Percentiles rank a stretch among this genome's conserved stretches.
Evolutionary conservation across 2,888 invertebrate genomes (phyloP).

Genomic region (Rhogogaster chlorosoma): DNA sequence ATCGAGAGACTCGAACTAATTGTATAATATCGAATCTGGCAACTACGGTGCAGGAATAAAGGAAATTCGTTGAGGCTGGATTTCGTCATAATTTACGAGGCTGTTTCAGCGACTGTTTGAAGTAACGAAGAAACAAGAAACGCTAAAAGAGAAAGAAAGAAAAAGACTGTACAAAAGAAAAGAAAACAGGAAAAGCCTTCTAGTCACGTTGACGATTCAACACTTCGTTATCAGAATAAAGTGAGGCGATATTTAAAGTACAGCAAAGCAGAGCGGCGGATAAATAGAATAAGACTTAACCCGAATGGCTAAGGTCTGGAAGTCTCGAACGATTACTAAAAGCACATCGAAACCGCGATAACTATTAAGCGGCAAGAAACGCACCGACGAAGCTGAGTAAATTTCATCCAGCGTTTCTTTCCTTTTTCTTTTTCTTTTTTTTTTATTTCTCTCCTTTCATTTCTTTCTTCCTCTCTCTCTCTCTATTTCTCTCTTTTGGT

Average conservation of each 20-base stretch:
- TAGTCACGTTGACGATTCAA: neutral
- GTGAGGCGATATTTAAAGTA: neutral
- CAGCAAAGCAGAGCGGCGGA: neutral
- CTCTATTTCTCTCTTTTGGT: neutral
- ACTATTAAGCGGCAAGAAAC: slow-evolving; percentile 14
- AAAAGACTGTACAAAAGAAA: neutral
- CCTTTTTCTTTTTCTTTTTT: neutral
- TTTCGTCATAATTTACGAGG: slow-evolving; percentile 18
- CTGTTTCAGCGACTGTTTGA: neutral
- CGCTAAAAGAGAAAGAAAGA: neutral
- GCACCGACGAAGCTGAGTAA: slow-evolving; percentile 18
- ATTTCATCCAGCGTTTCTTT: neutral
- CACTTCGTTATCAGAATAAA: slow-evolving; percentile 33
- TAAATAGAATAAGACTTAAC: neutral
- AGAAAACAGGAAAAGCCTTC: neutral
- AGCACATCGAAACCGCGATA: slow-evolving; percentile 27
- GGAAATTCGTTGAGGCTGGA: neutral
- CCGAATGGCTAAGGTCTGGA: neutral
- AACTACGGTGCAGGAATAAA: neutral
- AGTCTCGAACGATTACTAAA: slow-evolving; percentile 24
- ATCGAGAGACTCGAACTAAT: slow-evolving; percentile 19
- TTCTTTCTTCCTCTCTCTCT: no score
- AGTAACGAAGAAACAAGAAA: neutral
- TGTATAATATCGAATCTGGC: slow-evolving; percentile 4
- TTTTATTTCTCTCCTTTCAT: neutral